Evolutionary conservation across 1,140 invertebrate species (phyloP).

Genomic region (Arion vulgaris): DNA sequence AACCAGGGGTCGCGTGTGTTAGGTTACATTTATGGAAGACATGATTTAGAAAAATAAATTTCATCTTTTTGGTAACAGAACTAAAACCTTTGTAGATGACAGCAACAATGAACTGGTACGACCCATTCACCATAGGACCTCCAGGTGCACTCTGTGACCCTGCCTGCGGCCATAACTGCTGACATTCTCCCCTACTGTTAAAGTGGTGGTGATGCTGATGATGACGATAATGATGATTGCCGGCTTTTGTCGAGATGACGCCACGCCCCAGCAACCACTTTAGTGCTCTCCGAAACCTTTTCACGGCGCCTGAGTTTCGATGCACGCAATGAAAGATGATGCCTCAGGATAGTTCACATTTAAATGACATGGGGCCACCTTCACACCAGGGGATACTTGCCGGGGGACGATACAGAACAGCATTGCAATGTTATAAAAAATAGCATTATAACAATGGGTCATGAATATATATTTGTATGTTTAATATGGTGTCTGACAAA

Average conservation of each 20-base stretch:
- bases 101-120: no score
- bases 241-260: background rate
- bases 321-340: background rate
- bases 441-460: background rate
- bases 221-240: background rate
- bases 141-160: background rate
- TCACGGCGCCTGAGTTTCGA: background rate
- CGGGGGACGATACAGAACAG: background rate
- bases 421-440: background rate
- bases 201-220: background rate
- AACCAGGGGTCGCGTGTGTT: no score
- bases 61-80: no score
- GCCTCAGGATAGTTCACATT: background rate
- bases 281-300: background rate
- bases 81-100: no score
- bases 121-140: background rate
- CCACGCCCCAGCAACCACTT: background rate
- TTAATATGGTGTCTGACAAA: background rate
- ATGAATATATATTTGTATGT: background rate
- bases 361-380: background rate
- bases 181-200: background rate
- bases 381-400: background rate
- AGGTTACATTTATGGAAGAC: no score
- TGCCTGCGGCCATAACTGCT: background rate
- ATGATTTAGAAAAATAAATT: no score